phyloP scores from a whole-genome alignment of 2,888 invertebrate genomes.

The Thyatira batis region DNA sequence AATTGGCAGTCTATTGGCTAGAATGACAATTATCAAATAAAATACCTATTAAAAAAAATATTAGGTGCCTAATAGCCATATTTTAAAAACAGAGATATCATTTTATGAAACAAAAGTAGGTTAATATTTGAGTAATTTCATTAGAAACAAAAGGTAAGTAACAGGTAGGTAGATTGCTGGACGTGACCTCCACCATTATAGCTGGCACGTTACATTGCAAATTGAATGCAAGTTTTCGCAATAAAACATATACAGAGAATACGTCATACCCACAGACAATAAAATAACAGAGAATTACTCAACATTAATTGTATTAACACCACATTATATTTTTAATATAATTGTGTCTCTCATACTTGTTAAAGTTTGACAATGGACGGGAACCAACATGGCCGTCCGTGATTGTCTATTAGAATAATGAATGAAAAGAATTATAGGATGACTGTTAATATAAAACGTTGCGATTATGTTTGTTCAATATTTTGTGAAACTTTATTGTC shows the following conservation, averaged over 20 bases:
- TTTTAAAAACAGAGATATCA: not conserved
- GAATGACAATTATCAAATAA: no score
- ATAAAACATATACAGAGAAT: conserved; percentile 22
- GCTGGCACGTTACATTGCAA: conserved; percentile 55
- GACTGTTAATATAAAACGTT: conserved; percentile 55
- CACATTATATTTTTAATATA: conserved; percentile 70
- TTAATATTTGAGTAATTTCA: not conserved
- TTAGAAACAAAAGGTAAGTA: not conserved
- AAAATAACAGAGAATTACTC: conserved; percentile 65
- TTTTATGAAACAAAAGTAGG: not conserved
- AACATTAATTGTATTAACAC: conserved; percentile 74
- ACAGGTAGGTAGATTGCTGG: conserved; percentile 34
- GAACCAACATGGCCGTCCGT: conserved; percentile 60
- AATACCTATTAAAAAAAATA: no score
- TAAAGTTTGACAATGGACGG: conserved; percentile 74
- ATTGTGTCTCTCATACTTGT: conserved; percentile 67
- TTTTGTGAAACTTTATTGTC: conserved; percentile 53
- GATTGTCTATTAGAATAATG: conserved; percentile 73
- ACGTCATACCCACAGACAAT: conserved; percentile 9
- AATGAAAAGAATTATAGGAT: conserved; percentile 57
- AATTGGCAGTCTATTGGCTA: no score
- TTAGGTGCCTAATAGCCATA: not conserved
- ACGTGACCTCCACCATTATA: conserved; percentile 50
- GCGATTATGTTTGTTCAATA: conserved; percentile 71
- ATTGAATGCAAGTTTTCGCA: conserved; percentile 65